These are phyloP conservation scores for Agraylea sexmaculata DNA, from an alignment of 1,140 invertebrate species.

Conservation along the genomic window DNA sequence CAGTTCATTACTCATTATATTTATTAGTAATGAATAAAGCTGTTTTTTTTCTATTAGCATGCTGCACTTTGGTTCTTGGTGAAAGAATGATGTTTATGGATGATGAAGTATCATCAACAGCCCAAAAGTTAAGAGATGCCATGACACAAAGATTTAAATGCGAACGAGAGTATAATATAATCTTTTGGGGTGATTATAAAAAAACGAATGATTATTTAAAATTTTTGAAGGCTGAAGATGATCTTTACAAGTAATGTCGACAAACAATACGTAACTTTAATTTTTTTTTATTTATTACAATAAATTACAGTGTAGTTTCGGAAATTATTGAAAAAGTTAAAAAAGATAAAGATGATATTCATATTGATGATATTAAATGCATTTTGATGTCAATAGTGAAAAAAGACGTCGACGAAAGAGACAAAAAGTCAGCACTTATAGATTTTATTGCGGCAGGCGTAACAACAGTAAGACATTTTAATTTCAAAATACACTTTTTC, in stretches of 20 bases:
- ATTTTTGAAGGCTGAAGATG: conserved; percentile 62
- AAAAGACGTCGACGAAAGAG: conserved; percentile 58
- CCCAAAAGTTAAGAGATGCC: conserved; percentile 48
- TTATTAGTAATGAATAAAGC: background rate
- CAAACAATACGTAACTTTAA: conserved; percentile 7
- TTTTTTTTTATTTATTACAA: conserved; percentile 15
- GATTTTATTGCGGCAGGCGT: conserved; percentile 81
- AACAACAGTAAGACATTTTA: conserved; percentile 49
- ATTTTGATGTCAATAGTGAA: conserved; percentile 65
- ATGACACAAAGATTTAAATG: conserved; percentile 64
- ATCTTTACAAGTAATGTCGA: conserved; percentile 64
- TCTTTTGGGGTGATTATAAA: conserved; percentile 73
- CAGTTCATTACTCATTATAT: background rate
- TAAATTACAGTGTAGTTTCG: conserved; percentile 54
- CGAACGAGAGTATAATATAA: conserved; percentile 67
- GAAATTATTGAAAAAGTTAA: conserved; percentile 59
- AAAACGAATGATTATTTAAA: conserved; percentile 60
- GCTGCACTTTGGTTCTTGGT: conserved; percentile 65
- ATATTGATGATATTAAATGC: conserved; percentile 50
- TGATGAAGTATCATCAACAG: conserved; percentile 41
- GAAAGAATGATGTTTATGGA: conserved; percentile 68
- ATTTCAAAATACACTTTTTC: background rate
- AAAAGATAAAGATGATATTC: conserved; percentile 34
- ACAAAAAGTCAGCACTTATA: conserved; percentile 74
- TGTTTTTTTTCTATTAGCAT: conserved; percentile 35